Evolutionary conservation across 2,797 vertebrate species (phyloP).

Genomic region (Danio tinwini): DNA sequence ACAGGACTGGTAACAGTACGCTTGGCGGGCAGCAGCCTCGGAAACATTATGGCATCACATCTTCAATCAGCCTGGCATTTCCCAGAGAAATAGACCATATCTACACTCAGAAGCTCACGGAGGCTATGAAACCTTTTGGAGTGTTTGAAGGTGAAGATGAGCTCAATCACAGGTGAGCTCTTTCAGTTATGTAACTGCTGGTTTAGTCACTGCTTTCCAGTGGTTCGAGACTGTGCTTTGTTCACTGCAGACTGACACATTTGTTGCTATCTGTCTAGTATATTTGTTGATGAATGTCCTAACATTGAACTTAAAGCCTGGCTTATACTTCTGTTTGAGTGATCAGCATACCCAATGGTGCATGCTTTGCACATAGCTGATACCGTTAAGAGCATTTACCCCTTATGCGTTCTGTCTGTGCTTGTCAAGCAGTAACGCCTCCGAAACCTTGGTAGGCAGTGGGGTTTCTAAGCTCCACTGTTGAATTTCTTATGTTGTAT

Average conservation of each 20-base stretch:
- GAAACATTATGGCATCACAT: constrained; percentile 92
- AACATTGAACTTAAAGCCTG: neutral
- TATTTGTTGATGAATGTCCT: neutral
- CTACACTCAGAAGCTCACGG: constrained; percentile 89
- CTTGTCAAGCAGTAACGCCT: no score
- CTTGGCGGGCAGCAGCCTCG: constrained; percentile 85
- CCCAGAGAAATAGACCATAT: constrained; percentile 89
- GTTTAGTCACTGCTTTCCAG: neutral
- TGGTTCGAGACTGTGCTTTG: neutral
- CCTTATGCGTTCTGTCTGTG: no score
- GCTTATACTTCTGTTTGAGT: no score
- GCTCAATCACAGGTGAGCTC: constrained; percentile 86
- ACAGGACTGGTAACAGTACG: constrained; percentile 74
- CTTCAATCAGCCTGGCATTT: constrained; percentile 90
- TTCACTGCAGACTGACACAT: neutral
- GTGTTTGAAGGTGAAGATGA: constrained; percentile 96
- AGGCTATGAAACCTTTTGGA: constrained; percentile 93
- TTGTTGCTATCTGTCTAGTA: neutral
- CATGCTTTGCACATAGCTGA: no score
- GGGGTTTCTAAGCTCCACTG: no score
- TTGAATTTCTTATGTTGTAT: no score
- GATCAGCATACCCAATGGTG: no score
- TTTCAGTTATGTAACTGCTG: constrained; percentile 1
- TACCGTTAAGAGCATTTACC: no score
- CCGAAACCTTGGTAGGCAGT: no score